Evolutionary conservation across 2,888 invertebrate species (phyloP), one percentile per base, ranked within the genome.

Genomic region (Drepana falcataria): DNA sequence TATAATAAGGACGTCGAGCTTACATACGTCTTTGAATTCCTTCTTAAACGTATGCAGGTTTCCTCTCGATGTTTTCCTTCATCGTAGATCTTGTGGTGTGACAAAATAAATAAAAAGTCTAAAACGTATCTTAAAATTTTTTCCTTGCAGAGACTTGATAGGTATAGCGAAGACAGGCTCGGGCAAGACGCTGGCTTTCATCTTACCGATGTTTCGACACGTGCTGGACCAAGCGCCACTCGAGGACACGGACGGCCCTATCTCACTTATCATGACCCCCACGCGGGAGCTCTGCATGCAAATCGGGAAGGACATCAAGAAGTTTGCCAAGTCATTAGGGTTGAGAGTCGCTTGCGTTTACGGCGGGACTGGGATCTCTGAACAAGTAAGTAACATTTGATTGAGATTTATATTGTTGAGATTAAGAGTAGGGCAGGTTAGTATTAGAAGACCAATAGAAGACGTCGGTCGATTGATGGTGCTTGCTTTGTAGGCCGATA

Each of bases 81-180:
- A 21, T 1, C 21, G 21, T 21, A 21, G 1, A 21, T 0, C 21
- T 21, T 1, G 21, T 0, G 21, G 21, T 21, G 21, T 21, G 21
- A 21, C 21, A 1, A 21, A 21, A 21, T 21, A 21, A 21, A 21
- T 21, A 21, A 21, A 21, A 21, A 21, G 21, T 21, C 21, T 21
- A 21, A 21, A 21, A 21, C 21, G 21, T 21, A 21, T 21, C 21
- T 21, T 21, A 21, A 0, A 1, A 21, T 1, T 21, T 21, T 21
- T 21, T 56, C 52, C 49, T 77, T 73, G 5, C 73, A 91, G 91
- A 56, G 99, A 99, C 87, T 91, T 99, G 59, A 99, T 99, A 75
- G 99, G 99, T 55, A 99, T 99, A 79, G 99, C 99, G 1, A 99
- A 99, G 90, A 99, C 99, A 0, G 99, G 99, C 49, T 98, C 98